A percentile compares a stretch with the other conserved stretches of the same genome.
Conservation (phyloP, 2,113 vertebrate genomes). For the Ceratotherium simum region DNA sequence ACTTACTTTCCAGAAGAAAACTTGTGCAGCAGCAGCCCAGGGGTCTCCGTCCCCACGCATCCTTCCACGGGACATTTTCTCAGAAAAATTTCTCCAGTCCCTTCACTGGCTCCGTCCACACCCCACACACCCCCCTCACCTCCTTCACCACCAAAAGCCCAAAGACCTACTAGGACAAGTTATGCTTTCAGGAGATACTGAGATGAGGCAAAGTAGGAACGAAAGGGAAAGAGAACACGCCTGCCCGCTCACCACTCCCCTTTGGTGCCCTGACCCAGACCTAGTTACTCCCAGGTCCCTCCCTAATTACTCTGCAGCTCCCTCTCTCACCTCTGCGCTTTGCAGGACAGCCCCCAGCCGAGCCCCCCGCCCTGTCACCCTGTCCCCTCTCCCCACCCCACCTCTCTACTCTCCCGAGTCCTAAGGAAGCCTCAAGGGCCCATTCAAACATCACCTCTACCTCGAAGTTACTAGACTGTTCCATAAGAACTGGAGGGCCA, state of each 20-base stretch:
- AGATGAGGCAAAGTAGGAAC: neutral
- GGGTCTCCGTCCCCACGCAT: no score
- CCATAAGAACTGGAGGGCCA: neutral
- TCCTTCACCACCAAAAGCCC: neutral
- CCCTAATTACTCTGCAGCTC: neutral
- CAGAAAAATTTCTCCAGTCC: no score
- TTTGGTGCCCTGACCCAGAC: fast-evolving
- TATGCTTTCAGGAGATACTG: neutral
- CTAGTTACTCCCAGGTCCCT: no score
- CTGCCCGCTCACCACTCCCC: fast-evolving
- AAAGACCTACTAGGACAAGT: neutral
- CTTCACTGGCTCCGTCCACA: no score
- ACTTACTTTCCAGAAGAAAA: no score
- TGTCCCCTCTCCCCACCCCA: neutral
- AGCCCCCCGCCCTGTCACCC: fast-evolving
- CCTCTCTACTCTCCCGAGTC: neutral
- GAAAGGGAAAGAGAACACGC: no score
- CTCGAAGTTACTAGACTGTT: neutral
- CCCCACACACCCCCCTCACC: neutral
- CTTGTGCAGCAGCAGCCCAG: no score
- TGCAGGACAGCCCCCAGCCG: fast-evolving
- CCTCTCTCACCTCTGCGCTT: neutral
- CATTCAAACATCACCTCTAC: neutral
- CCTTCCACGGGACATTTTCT: no score
- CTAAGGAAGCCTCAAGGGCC: neutral